phyloP scores from a whole-genome alignment of 2,797 vertebrate species.

The Hylomyscus alleni region DNA sequence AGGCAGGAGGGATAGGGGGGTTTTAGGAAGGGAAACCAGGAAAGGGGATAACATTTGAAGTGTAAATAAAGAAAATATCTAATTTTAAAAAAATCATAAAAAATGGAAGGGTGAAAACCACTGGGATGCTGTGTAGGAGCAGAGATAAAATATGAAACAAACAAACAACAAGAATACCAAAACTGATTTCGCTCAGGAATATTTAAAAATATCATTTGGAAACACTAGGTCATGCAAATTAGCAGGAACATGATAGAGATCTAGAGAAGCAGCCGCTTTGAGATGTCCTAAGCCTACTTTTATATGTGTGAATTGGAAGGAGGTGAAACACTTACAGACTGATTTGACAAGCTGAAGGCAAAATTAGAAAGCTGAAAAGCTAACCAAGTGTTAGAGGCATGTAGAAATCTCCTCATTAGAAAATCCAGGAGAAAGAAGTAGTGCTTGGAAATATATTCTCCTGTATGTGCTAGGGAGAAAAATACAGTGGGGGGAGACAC shows the following conservation, averaged over 20 bases:
- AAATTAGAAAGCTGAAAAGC: not conserved
- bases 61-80: too few species aligned
- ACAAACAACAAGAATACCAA: not conserved
- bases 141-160: not conserved
- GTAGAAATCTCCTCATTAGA: not conserved
- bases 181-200: not conserved
- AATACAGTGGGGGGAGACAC: not conserved
- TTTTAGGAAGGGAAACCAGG: too few species aligned
- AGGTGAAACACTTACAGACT: too few species aligned
- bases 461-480: not conserved
- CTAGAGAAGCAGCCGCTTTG: not conserved
- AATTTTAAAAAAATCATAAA: too few species aligned
- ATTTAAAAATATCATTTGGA: constrained; percentile 1
- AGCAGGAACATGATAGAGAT: not conserved
- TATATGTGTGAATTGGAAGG: not conserved
- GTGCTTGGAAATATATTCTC: not conserved
- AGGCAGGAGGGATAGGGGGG: too few species aligned
- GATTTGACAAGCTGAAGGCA: not conserved
- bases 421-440: not conserved
- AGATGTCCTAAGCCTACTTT: not conserved
- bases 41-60: too few species aligned
- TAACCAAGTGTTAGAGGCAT: not conserved
- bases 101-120: not conserved
- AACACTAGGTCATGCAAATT: not conserved
- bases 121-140: not conserved